Evolutionary conservation across 1,140 invertebrate species (phyloP).

Genomic region (Magallana gigas): DNA sequence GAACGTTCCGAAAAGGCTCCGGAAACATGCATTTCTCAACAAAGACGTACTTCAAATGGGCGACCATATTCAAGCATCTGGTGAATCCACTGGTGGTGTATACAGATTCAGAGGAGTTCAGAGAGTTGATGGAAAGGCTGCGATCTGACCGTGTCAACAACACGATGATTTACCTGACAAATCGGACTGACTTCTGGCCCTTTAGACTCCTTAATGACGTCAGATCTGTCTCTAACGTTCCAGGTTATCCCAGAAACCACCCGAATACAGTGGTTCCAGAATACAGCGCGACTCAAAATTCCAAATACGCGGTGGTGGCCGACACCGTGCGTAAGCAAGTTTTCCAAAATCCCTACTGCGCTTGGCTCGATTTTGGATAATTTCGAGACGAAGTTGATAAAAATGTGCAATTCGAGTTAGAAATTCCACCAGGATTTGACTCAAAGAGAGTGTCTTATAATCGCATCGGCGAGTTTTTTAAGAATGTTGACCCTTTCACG

Average conservation of each 20-base stretch:
- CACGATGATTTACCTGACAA: conserved; percentile 58
- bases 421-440: conserved; percentile 57
- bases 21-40: too few relatives aligned
- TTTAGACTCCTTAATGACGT: conserved; percentile 61
- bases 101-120: neutral
- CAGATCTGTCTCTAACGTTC: conserved; percentile 53
- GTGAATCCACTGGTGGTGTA: too few relatives aligned
- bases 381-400: conserved; percentile 61
- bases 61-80: too few relatives aligned
- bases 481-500: neutral
- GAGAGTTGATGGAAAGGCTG: neutral
- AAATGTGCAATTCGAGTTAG: conserved; percentile 55
- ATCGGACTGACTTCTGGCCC: conserved; percentile 55
- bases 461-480: conserved; percentile 19
- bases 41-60: too few relatives aligned
- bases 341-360: conserved; percentile 57
- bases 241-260: conserved; percentile 64
- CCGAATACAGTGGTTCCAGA: conserved; percentile 66
- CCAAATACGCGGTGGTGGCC: conserved; percentile 62
- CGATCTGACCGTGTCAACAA: neutral
- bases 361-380: conserved; percentile 70
- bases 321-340: conserved; percentile 47
- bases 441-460: conserved; percentile 58
- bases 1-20: too few relatives aligned
- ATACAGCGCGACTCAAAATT: conserved; percentile 63